Evolutionary conservation across 2,888 invertebrate genomes (phyloP).

Genomic region (Lordiphosa andalusiaca): DNA sequence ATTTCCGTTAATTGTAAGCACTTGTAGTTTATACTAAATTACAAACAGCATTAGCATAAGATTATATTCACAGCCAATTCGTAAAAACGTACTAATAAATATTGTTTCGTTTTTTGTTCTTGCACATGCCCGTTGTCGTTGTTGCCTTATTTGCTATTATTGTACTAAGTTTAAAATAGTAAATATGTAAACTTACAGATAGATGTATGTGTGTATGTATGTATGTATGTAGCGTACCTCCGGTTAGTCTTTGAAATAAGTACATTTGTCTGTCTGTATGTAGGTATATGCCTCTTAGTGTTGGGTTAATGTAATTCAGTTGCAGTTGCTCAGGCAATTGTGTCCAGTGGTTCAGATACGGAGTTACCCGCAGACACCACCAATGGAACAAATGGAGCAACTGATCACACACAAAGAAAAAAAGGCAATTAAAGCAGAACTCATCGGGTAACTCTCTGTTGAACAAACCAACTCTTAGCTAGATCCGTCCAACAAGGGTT

Average conservation of each 20-base stretch:
- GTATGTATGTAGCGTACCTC: too few species aligned
- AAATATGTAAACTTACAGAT: not conserved
- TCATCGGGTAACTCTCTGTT: too few species aligned
- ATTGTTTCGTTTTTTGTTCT: conserved; percentile 26
- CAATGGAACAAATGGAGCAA: too few species aligned
- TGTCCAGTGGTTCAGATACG: too few species aligned
- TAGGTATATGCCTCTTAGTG: not conserved
- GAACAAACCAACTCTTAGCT: too few species aligned
- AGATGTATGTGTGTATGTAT: too few species aligned
- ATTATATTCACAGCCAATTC: conserved; percentile 65
- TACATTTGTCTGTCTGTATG: not conserved
- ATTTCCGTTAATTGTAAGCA: conserved; percentile 10
- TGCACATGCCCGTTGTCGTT: conserved; percentile 41
- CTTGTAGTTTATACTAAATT: conserved; percentile 12
- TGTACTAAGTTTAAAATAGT: conserved; percentile 40
- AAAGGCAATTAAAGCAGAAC: too few species aligned
- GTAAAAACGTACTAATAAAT: conserved; percentile 50
- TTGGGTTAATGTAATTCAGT: too few species aligned
- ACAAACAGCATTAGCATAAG: conserved; percentile 36
- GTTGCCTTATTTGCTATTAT: conserved; percentile 46
- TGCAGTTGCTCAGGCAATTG: too few species aligned
- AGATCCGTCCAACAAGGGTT: too few species aligned
- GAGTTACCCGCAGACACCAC: too few species aligned
- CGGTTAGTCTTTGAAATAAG: not conserved
- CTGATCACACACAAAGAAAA: too few species aligned